Percentiles rank a stretch among this genome's conserved stretches.
phyloP scores from a whole-genome alignment of 2,113 vertebrate genomes.

The Tauraco erythrolophus region DNA sequence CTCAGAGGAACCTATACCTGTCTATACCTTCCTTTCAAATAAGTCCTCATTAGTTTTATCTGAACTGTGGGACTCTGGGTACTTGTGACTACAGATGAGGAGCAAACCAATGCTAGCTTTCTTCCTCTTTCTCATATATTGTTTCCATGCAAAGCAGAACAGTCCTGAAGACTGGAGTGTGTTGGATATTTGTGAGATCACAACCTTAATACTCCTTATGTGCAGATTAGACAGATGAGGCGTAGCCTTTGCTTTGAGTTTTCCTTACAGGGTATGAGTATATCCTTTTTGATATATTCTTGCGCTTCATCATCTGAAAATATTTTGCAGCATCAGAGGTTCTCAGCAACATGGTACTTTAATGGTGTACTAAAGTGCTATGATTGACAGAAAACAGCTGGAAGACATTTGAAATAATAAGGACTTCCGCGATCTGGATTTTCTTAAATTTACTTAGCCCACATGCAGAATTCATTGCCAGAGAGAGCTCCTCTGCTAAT shows the following conservation, averaged over 20 bases:
- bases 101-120: neutral
- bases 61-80: neutral
- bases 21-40: neutral
- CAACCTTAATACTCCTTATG: neutral
- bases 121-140: neutral
- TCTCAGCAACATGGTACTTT: neutral
- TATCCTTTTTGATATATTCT: neutral
- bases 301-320: neutral
- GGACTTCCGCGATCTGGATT: neutral
- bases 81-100: neutral
- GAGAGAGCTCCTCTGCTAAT: neutral
- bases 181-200: neutral
- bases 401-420: neutral
- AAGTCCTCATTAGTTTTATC: neutral
- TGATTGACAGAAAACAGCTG: neutral
- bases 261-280: neutral
- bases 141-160: neutral
- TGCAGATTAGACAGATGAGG: neutral
- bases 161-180: neutral
- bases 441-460: neutral
- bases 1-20: neutral
- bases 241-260: neutral
- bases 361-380: neutral
- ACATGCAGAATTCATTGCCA: neutral
- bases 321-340: neutral